Base-by-base conservation (phyloP, 1,140 invertebrate genomes). In the Brachionus koreanus region DNA sequence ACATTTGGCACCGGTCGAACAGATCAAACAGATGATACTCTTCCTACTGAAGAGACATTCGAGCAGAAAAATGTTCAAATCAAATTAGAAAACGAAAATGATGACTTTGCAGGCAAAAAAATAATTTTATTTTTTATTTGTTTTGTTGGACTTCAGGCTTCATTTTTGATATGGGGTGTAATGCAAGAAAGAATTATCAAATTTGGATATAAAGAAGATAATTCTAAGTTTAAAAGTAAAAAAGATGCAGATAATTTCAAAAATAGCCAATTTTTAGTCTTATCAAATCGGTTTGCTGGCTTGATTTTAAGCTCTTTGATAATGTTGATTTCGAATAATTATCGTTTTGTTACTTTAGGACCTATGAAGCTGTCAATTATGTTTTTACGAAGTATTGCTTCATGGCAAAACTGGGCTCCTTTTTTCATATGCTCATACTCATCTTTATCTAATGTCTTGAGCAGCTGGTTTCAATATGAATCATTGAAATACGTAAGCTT, bases 401-500 rank as follows among this genome's bases (percentile, higher is more conserved):
- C 76, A 19, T 57, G n/a, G 25, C 52, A 65, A 65, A 79, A 79
- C 39, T 79, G 76, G 76, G 76, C 49, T 7, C 76, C 76, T 2
- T 65, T 79, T 23, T 79, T 79, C 7, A 9, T 39, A 7, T 79
- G 76, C 12, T 79, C 76, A 1, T 79, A 79, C 19, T 23, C 79
- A 33, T 82, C 79, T 16, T 16, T 82, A n/a, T 67, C 79, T 5
- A 82, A 82, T 82, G 63, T 82, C 6, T 16, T 82, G 9, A 67
- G 61, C 10, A 76, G 46, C 19, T 83, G 82, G 82, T 83, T 75
- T 35, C 82, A 83, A 42, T 83, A 83, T 37, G 82, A 83, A 67
- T 57, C 69, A 3, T 37, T 83, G 4, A 75, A 67, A 49, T 83
- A 43, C 65, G 69, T 83, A 5, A 42, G 46, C 25, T 83, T 83